Evolutionary conservation across 2,113 vertebrate species (phyloP).

Genomic region (Phoenicopterus ruber): DNA sequence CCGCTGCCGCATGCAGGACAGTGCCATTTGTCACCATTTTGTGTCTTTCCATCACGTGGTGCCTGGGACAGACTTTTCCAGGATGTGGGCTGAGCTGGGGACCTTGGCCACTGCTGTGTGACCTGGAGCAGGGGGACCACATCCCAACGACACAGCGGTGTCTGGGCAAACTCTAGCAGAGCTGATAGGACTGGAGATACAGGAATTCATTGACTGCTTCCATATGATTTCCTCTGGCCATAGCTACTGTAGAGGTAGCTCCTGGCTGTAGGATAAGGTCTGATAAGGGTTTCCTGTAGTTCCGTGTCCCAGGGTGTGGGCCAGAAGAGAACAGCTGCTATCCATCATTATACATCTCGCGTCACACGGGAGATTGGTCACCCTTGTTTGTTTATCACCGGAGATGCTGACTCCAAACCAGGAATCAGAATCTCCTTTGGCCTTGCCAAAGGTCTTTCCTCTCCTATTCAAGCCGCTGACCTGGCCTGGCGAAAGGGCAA

Average conservation of each 20-base stretch:
- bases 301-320: fast-evolving
- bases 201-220: neutral
- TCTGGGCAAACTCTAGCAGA: neutral
- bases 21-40: neutral
- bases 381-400: fast-evolving
- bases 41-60: fast-evolving
- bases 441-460: neutral
- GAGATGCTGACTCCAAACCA: neutral
- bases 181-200: neutral
- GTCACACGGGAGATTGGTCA: neutral
- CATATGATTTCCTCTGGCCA: neutral
- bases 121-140: neutral
- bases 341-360: neutral
- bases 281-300: neutral
- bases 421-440: neutral
- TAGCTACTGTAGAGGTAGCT: neutral
- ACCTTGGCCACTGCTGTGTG: neutral
- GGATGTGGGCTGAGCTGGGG: neutral
- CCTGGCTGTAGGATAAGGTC: neutral
- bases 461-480: neutral
- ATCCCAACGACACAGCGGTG: fast-evolving
- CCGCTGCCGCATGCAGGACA: fast-evolving
- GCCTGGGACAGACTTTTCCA: neutral
- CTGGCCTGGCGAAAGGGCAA: neutral
- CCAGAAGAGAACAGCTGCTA: neutral